Evolutionary conservation across 2,113 vertebrate genomes (phyloP).

Genomic region (Phrynosoma blainvillii): DNA sequence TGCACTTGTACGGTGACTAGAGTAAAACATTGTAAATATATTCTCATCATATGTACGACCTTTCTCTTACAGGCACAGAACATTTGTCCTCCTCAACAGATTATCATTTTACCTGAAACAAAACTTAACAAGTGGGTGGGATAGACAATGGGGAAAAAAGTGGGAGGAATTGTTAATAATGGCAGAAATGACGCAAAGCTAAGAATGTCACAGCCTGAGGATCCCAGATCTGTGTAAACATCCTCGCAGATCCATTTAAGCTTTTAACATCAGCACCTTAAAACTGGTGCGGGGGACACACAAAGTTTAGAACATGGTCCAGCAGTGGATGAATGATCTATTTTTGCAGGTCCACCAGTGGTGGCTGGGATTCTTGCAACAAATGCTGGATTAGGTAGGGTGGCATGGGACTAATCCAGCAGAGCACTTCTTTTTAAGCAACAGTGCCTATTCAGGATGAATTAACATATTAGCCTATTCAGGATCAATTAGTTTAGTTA

Average conservation of each 20-base stretch:
- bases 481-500: background rate
- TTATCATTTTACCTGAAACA: slow-evolving; percentile 51
- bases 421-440: background rate
- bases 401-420: background rate
- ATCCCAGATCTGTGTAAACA: background rate
- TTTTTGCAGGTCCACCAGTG: background rate
- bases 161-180: slow-evolving; percentile 60
- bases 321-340: background rate
- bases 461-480: background rate
- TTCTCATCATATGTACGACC: background rate
- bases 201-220: background rate
- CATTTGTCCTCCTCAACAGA: background rate
- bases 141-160: slow-evolving; percentile 57
- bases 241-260: background rate
- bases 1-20: background rate
- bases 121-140: slow-evolving; percentile 57
- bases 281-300: background rate
- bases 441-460: background rate
- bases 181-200: slow-evolving; percentile 58
- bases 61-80: no score
- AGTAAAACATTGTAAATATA: background rate
- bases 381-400: background rate
- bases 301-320: background rate
- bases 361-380: background rate
- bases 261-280: background rate